Evolutionary conservation across 2,888 invertebrate species (phyloP).

Genomic region (Syrista parreyssii): DNA sequence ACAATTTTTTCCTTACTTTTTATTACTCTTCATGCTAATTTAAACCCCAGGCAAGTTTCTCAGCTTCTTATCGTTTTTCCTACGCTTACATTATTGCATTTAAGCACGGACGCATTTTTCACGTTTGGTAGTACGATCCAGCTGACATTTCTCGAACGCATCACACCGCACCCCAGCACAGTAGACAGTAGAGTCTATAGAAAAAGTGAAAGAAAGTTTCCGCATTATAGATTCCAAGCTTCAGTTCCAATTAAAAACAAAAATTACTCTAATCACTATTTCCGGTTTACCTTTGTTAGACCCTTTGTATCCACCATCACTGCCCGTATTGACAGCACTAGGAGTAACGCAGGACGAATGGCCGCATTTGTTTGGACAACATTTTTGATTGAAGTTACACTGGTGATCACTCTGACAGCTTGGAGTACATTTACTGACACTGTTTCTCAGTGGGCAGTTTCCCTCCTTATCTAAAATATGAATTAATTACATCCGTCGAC

Average conservation of each 20-base stretch:
- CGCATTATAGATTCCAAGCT: slow-evolving; percentile 26
- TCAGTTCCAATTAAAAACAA: slow-evolving; percentile 18
- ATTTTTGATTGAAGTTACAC: slow-evolving; percentile 75
- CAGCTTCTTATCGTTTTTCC: slow-evolving; percentile 13
- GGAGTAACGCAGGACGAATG: slow-evolving; percentile 74
- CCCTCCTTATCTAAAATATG: slow-evolving; percentile 52
- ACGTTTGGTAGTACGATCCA: slow-evolving; percentile 74
- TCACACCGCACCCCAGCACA: slow-evolving; percentile 79
- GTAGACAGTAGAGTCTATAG: slow-evolving; percentile 68
- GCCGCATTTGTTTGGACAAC: slow-evolving; percentile 79
- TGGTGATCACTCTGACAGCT: slow-evolving; percentile 76
- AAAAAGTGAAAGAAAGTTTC: slow-evolving; percentile 40
- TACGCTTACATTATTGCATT: slow-evolving; percentile 24
- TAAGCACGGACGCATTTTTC: slow-evolving; percentile 75
- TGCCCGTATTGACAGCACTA: slow-evolving; percentile 51
- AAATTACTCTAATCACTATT: slow-evolving; percentile 11
- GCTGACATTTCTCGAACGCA: slow-evolving; percentile 75
- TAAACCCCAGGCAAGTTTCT: too few species aligned
- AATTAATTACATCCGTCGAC: too few species aligned
- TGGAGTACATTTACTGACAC: slow-evolving; percentile 76
- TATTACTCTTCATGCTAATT: too few species aligned
- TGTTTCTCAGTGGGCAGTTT: slow-evolving; percentile 74
- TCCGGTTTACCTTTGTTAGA: slow-evolving; percentile 39
- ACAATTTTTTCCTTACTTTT: too few species aligned
- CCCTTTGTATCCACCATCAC: slow-evolving; percentile 63